Base-by-base conservation (phyloP, 2,113 vertebrate species). In the Nothoprocta perdicaria region DNA sequence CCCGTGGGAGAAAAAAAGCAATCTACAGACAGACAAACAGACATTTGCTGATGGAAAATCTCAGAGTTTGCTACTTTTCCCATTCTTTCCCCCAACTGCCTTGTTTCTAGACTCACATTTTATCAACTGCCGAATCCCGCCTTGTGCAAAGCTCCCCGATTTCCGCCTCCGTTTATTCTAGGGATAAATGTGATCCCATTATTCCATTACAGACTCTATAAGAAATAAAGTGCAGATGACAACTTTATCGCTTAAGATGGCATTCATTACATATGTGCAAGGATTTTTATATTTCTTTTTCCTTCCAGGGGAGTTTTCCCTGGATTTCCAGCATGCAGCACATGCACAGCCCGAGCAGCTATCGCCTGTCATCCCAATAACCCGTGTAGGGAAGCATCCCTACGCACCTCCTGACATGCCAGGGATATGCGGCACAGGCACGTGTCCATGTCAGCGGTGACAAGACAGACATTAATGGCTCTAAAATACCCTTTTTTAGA, bases 361-460 rank as follows among this genome's bases (percentile, higher is more conserved):
- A 87, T 89, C 84, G 81, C 46, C 92, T 96, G 95, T 96, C 92
- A 94, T 93, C 92, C 93, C 96, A 95, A 95, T 96, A 96, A 96
- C 96, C 84, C 96, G 83, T 94, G 84, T 94, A 93, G 87, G 94
- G 94, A 95, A 96, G 87, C 92, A 83, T 95, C 92, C 95, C 94
- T 85, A 83, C 89, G 92, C 95, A 94, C 92, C 94, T 93, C 89
- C 84, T 92, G 96, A 89, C 92, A 83, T 48, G 89, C 62, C 94
- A 94, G 87, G 89, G 65, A 93, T 95, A 80, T 77, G n/a, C 43
- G 84, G 94, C 52, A 72, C 83, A 89, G 89, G 92, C 84, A 87
- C 85, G 65, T 8, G 86, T 60, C 94, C 91, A 46, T 93, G 94
- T 92, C 95, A 93, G 96, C 89, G 27, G 81, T 93, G 92, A 95